Base-by-base conservation (phyloP, 2,888 invertebrate species). In the Epistrophe grossulariae region DNA sequence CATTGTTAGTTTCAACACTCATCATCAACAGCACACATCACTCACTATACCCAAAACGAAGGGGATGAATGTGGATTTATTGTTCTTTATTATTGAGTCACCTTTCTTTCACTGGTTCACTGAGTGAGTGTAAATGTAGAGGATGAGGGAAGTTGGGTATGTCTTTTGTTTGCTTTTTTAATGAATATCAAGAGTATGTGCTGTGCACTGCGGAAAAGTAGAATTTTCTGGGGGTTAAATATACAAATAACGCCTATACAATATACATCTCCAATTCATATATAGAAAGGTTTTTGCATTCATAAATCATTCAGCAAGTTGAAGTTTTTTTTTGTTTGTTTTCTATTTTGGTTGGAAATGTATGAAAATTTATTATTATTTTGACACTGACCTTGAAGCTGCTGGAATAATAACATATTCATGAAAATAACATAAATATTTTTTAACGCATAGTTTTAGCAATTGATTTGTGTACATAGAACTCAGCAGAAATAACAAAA, bases 1-100 rank as follows among this genome's bases (percentile, higher is more conserved):
- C 57, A 85, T 81, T 85, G 84, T 84, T 85, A 24, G 73, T 68
- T n/a, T 78, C 77, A 68, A 73, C 81, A 77, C 81, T 24, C 48
- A 31, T 9, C 50, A 48, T 10, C 40, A 62, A 10, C 24, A 10
- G 43, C n/a, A 10, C 11, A 72, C 2, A 1, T 2, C 24, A 2
- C 24, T 2, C 24, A 2, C 1, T 24, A 24, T 24, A 24, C 24
- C 31, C 11, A 24, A 55, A 28, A 9, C 17, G 48, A 62, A 55
- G 45, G 68, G 66, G 62, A 11, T 59, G 64, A 19, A 50, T 43
- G 71, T 19, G 79, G 52, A 83, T 79, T 83, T 83, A 83, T 83
- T 73, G 64, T 79, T 55, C 64, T 66, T 66, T n/a, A 66, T 48
- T 60, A 79, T 84, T 84, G 84, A 72, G 77, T 72, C 76, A 77